Base-by-base conservation (phyloP, 2,888 invertebrate species). In the Pristionchus exspectatus region DNA sequence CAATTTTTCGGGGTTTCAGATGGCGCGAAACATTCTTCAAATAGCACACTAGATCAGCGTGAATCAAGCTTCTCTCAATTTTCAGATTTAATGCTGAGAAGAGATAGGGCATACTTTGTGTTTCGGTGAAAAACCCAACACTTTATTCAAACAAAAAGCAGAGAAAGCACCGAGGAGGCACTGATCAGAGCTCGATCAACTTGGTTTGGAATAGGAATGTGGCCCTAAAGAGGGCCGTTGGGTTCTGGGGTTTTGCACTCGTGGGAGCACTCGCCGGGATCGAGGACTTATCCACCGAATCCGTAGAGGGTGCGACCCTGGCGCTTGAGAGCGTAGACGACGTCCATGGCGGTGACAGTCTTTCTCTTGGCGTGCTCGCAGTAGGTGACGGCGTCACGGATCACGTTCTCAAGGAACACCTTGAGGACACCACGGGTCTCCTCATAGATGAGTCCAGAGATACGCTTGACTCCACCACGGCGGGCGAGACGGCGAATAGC, bases 361-460 rank as follows among this genome's bases (percentile, higher is more conserved):
- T 97, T 97, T 92, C 97, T 96, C 95, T 97, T 97, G 69, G 97
- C 97, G 95, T 97, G 97, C 94, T 97, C 97, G 0, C 97, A 97
- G 95, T 97, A 97, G 7, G 97, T 97, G 85, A 97, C 97, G 16
- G 97, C 97, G 94, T 97, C 97, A 66, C 97, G 96, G 92, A 97
- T 97, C 27, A 87, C 87, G 72, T 87, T 87, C 72, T 87, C 87
- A 44, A 87, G 87, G 87, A 87, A 87, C 38, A 92, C 92, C 91
- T 92, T 93, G 77, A 93, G 92, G 77, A 93, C 93, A 81, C 93
- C 93, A 44, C 93, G 92, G 72, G 93, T 93, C 90, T 93, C 93
- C 90, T 93, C 92, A 90, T 93, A 92, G 92, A 93, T 92, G 90
- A 94, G 93, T 86, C 94, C 94, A 84, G 93, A 93, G 91, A 94